Conservation (phyloP, 2,113 vertebrate genomes). For the Plecotus auritus region DNA sequence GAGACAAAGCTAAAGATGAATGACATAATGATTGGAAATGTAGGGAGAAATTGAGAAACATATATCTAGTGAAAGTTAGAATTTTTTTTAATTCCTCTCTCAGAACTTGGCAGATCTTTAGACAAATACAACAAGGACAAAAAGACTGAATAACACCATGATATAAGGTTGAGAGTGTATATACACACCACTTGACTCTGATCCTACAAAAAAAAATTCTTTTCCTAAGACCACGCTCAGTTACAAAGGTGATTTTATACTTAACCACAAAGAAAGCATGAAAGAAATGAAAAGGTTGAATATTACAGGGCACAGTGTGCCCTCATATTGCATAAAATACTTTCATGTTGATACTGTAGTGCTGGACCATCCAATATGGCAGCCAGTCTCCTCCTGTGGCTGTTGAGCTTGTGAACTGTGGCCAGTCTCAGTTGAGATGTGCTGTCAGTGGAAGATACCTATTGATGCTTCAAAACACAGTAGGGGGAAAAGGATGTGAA, state of each 20-base stretch:
- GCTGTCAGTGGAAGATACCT: no score
- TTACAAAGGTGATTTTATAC: not conserved
- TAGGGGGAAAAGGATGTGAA: not conserved
- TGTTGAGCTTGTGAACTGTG: no score
- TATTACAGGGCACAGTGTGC: not conserved
- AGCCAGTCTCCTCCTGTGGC: no score
- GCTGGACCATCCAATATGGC: not conserved
- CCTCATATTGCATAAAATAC: not conserved
- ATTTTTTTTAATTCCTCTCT: not conserved
- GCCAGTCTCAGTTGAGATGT: not conserved
- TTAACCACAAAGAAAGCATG: not conserved
- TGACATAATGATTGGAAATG: not conserved
- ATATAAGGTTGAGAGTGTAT: not conserved
- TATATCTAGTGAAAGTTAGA: no score
- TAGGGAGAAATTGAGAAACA: not conserved
- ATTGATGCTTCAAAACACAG: no score
- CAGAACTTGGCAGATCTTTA: not conserved
- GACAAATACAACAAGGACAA: not conserved
- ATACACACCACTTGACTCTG: not conserved
- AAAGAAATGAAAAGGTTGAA: not conserved
- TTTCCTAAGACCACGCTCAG: not conserved
- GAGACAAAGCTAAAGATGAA: not conserved
- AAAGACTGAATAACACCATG: not conserved
- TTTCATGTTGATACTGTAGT: not conserved
- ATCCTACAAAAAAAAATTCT: not conserved